Evolutionary conservation across 2,113 vertebrate species (phyloP), one percentile per base, ranked within the genome.

Genomic region (Eidolon helvum): DNA sequence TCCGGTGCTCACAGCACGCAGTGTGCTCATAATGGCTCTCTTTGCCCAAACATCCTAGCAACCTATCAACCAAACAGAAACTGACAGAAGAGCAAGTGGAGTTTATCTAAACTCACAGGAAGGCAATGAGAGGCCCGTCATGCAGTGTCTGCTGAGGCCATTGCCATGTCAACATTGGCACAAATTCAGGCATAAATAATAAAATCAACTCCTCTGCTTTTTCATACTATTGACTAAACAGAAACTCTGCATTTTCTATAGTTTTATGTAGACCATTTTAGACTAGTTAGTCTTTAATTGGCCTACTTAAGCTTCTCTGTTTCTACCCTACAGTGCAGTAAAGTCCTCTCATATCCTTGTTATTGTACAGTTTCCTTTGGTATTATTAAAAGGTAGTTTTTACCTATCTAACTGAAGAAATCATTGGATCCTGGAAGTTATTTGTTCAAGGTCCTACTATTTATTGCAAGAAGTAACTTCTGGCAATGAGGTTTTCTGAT

Each of bases 51-150:
- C 38, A 71, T 84, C 91, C 93, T 66, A 69, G 50, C 57, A 93
- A 82, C 93, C 1, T 5, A 69, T 79, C 85, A 89, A 57, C 77
- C 89, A 85, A 87, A 35, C 63, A 91, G 40, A 90, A 87, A 65
- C 2, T 59, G 65, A 45, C 30, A 59, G 35, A 33, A 50, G 59
- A 94, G 19, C n/a, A 66, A 83, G 40, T 71, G 53, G 80, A 82
- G 24, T 88, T 92, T 78, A 94, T 75, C 74, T 75, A 80, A 96
- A 50, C 66, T 69, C 65, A 43, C 84, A 91, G 78, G 77, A 87
- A 45, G 45, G 48, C 22, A 38, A 10, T 18, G 10, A 87, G 59
- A 78, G 5, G 15, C 9, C 93, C 24, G 2, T 26, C 48, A 5
- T 43, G 28, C 15, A 28, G 24, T 24, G 28, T 71, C 65, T 66